Conservation (phyloP, 2,888 invertebrate species). For the Metalampra italica region DNA sequence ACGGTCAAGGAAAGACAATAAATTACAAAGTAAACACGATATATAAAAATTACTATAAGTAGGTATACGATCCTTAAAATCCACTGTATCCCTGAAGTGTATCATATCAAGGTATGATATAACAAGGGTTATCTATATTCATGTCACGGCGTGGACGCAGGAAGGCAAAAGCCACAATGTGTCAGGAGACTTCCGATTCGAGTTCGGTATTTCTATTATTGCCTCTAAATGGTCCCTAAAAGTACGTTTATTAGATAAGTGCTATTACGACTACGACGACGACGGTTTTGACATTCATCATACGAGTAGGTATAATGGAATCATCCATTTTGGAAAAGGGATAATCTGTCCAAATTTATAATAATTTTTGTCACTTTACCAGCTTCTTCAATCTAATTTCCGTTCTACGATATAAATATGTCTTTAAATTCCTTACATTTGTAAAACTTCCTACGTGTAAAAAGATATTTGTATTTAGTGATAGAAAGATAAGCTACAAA, state of each 20-base stretch:
- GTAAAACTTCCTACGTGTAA: neutral
- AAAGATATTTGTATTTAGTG: constrained; percentile 3
- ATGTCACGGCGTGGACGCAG: constrained; percentile 42
- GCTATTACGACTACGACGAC: neutral
- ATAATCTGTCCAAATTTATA: too few species aligned
- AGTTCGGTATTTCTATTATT: constrained; percentile 65
- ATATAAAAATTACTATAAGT: neutral
- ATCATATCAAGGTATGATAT: constrained; percentile 40
- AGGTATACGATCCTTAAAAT: neutral
- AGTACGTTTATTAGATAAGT: constrained; percentile 5
- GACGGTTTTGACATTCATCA: too few species aligned
- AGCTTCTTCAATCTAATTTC: neutral
- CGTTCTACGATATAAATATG: too few species aligned
- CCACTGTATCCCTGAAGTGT: constrained; percentile 44
- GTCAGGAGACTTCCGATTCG: constrained; percentile 59
- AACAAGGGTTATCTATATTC: constrained; percentile 55
- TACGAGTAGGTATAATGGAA: neutral
- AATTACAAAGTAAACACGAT: neutral
- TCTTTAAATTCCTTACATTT: too few species aligned
- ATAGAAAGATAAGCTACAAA: constrained; percentile 7
- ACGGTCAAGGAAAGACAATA: neutral
- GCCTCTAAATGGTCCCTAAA: constrained; percentile 21
- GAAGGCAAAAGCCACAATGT: constrained; percentile 68
- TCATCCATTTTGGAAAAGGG: too few species aligned
- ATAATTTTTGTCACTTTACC: too few species aligned